Conservation (phyloP, 2,113 vertebrate species). For the Rhipidura dahli region DNA sequence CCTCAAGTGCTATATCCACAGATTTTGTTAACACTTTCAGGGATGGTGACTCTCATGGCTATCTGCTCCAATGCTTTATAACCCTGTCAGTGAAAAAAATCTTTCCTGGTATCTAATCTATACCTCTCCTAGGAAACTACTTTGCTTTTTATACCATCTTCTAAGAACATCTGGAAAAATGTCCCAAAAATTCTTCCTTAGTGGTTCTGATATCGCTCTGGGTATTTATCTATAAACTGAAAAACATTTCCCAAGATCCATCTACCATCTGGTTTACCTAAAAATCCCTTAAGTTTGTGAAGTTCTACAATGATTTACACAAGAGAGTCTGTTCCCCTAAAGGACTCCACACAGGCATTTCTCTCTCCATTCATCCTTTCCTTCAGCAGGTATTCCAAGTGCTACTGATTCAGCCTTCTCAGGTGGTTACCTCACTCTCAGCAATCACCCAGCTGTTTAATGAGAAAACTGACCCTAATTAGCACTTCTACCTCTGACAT, state of each 20-base stretch:
- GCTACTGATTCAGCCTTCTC: background rate
- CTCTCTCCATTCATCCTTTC: background rate
- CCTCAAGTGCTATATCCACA: background rate
- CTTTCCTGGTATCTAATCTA: background rate
- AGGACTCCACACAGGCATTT: fast-evolving
- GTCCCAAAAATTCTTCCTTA: background rate
- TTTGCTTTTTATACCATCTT: background rate
- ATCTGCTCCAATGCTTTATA: background rate
- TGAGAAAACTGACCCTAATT: background rate
- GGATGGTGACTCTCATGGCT: background rate
- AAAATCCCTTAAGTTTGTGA: background rate
- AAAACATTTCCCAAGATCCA: background rate
- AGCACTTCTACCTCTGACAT: background rate
- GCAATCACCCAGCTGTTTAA: background rate
- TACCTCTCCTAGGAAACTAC: background rate
- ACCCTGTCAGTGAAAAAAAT: background rate
- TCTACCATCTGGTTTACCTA: background rate
- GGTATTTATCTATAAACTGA: background rate
- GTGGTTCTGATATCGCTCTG: background rate
- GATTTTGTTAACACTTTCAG: background rate
- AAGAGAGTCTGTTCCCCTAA: background rate
- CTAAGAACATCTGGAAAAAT: background rate
- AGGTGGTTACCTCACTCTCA: background rate
- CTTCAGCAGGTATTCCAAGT: background rate
- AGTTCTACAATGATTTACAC: background rate